Evolutionary conservation across 2,113 vertebrate genomes (phyloP).

Genomic region (Trematomus loennbergii): DNA sequence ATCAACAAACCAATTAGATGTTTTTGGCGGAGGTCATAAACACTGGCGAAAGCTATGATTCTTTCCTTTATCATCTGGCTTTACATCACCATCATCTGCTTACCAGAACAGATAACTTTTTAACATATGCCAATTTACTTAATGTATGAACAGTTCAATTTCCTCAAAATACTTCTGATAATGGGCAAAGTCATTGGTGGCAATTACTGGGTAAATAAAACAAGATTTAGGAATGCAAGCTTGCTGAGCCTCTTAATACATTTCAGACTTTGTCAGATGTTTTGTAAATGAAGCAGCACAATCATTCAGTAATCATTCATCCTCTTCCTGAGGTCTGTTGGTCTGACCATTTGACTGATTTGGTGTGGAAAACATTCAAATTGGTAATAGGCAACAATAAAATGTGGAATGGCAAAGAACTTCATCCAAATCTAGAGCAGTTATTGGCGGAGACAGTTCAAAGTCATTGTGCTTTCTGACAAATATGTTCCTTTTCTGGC

Average conservation of each 20-base stretch:
- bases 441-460: constrained; percentile 57
- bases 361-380: constrained; percentile 45
- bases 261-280: constrained; percentile 50
- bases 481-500: constrained; percentile 49
- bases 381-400: constrained; percentile 40
- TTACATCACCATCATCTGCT: constrained; percentile 25
- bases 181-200: constrained; percentile 20
- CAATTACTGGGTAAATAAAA: constrained; percentile 45
- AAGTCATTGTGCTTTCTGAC: constrained; percentile 59
- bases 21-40: background rate
- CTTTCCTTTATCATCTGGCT: constrained; percentile 23
- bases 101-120: constrained; percentile 18
- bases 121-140: background rate
- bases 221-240: constrained; percentile 10
- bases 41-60: constrained; percentile 12
- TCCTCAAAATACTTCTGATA: constrained; percentile 1
- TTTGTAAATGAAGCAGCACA: constrained; percentile 39
- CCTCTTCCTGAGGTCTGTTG: constrained; percentile 35
- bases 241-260: constrained; percentile 38
- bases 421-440: constrained; percentile 26
- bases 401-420: constrained; percentile 47
- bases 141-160: constrained; percentile 19
- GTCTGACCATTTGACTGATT: constrained; percentile 38
- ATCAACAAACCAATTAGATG: too few relatives aligned
- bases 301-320: constrained; percentile 2